Evolutionary conservation across 1,140 invertebrate genomes (phyloP), one percentile per base, ranked within the genome.

Genomic region (Brachionus sp.): DNA sequence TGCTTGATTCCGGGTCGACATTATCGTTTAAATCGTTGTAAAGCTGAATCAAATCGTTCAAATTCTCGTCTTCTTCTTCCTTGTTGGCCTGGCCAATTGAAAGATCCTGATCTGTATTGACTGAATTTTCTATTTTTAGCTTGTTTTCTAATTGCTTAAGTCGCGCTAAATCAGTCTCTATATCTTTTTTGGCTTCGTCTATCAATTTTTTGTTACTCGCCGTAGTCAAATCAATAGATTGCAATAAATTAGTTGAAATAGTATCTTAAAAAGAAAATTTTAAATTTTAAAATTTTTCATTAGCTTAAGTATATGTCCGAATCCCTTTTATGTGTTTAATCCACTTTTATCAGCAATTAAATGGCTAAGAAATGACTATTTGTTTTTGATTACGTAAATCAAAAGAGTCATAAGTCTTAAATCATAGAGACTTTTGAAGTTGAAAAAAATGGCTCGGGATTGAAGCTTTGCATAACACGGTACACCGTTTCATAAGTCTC

Each of bases 161-260:
- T 3, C 25, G 37, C 25, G 37, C 70, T 75, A 75, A n/a, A 25
- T 75, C 70, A 10, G 70, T 46, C 25, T 75, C 70, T 0, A 75
- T 75, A 46, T 75, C 70, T 46, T 75, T 75, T 75, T 75, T 75
- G 44, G 70, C 70, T 75, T 75, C 70, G 42, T 75, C 70, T 46
- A 75, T 75, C 25, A 75, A 46, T 25, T 25, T 23, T 12, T 75
- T 75, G 25, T 75, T 70, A 19, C 35, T 70, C 0, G 29, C 66
- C 7, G 66, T 39, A 39, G 16, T 70, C 16, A 39, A 70, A 23
- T 70, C 66, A 39, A 70, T 75, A 23, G 70, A 75, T 23, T 19
- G 39, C 12, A 75, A 13, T 0, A 75, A 16, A 46, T 75, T 46
- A 13, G 44, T 46, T 25, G 70, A 75, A 23, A 23, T 10, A 10